Evolutionary conservation across 2,113 vertebrate species (phyloP), one percentile per base, ranked within the genome.

Genomic region (Laterallus jamaicensis): DNA sequence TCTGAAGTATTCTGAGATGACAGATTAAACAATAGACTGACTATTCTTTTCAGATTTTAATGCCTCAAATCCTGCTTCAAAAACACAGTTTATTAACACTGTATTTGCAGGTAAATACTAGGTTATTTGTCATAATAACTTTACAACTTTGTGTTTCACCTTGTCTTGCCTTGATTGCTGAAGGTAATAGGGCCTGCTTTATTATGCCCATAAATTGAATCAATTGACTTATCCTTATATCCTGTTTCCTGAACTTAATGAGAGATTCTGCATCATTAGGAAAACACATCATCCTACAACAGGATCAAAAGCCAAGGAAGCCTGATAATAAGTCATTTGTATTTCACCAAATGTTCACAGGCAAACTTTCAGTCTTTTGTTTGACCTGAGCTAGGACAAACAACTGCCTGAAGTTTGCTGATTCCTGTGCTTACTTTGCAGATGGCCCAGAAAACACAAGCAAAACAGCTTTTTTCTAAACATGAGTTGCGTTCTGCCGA

Each of bases 221-320:
- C 98, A 98, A 98, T 98, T 98, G 98, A 98, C 98, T 98, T 98
- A 98, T 98, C 97, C 98, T 98, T 98, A 98, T 98, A 98, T 98
- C 98, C 98, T 98, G 98, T 98, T 98, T 98, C 98, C 98, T 98
- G 98, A 98, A 98, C 97, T 98, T 98, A 98, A 98, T 97, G 97
- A 98, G 98, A 98, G 98, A 98, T 98, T 98, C 98, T 98, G 98
- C 97, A 98, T 98, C 98, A 98, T 98, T 98, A 98, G 97, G 97
- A 97, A 98, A 98, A 98, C 97, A 98, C 97, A 98, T 98, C 98
- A 97, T 98, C 97, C 96, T 98, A 96, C 96, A 95, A 94, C 93
- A 97, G 97, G 98, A 98, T 98, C 98, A 98, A 98, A 98, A 98
- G 97, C 96, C 97, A 96, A 98, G 94, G 94, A 96, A 98, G 94